These are phyloP conservation scores for Nasonia vitripennis DNA, from an alignment of 1,140 invertebrate genomes.

Conservation along the genomic window DNA sequence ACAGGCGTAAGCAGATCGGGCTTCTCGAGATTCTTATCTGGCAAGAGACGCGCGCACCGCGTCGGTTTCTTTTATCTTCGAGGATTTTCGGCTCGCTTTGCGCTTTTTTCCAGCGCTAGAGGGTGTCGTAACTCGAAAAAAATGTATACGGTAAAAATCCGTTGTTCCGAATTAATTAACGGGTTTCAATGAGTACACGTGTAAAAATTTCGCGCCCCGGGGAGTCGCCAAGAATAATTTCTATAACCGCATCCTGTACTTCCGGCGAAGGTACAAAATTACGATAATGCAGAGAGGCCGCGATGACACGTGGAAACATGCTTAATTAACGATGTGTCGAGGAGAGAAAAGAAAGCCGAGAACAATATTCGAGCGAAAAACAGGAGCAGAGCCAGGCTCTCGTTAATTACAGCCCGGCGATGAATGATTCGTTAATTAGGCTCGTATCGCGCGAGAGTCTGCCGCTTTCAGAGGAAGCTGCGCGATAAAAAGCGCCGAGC, in stretches of 20 bases:
- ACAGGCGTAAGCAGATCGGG: slow-evolving; percentile 31
- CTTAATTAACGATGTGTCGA: background rate
- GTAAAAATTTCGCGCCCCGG: too few species aligned
- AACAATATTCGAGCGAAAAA: background rate
- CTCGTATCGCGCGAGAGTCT: slow-evolving; percentile 61
- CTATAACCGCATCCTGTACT: too few species aligned
- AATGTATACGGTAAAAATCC: too few species aligned
- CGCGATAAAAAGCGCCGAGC: slow-evolving; percentile 66
- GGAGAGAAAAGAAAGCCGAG: background rate
- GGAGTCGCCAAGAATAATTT: too few species aligned
- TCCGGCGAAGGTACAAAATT: background rate
- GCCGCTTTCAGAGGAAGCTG: slow-evolving; percentile 65
- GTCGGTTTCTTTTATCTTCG: background rate
- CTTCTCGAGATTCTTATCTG: slow-evolving; percentile 5
- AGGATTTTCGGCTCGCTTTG: background rate
- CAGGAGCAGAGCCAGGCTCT: slow-evolving; percentile 56
- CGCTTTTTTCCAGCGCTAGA: background rate
- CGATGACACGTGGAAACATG: background rate
- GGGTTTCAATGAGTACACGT: background rate
- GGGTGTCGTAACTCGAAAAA: background rate
- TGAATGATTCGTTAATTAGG: slow-evolving; percentile 74
- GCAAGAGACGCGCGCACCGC: background rate
- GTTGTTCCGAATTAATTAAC: background rate
- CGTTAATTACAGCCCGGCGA: slow-evolving; percentile 71
- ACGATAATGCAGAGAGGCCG: background rate